These are phyloP conservation scores for Chelmon rostratus DNA, from an alignment of 2,797 vertebrate genomes.

Conservation along the genomic window DNA sequence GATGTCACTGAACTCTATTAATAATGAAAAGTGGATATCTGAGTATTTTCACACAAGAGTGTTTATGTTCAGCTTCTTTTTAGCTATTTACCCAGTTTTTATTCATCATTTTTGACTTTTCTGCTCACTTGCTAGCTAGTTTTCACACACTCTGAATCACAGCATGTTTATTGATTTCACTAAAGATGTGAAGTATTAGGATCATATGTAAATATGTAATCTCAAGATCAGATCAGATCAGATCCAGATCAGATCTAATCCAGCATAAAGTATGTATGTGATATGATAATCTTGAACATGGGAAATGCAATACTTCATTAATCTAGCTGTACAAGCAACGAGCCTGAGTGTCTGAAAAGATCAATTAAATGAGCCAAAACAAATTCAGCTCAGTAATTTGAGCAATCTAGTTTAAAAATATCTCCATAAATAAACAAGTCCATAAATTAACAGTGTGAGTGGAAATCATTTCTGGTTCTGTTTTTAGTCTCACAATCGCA, in stretches of 20 bases:
- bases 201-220: too few relatives aligned
- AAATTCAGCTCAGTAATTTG: slow-evolving; percentile 2
- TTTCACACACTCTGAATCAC: slow-evolving; percentile 5
- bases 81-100: not conserved
- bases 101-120: not conserved
- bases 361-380: slow-evolving; percentile 21
- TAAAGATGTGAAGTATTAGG: too few relatives aligned
- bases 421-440: slow-evolving; percentile 39
- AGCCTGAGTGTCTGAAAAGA: not conserved
- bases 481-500: slow-evolving; percentile 48
- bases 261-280: not conserved
- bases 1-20: not conserved
- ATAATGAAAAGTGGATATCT: not conserved
- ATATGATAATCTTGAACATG: not conserved
- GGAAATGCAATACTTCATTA: not conserved
- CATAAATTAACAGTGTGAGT: slow-evolving; percentile 28
- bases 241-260: too few relatives aligned
- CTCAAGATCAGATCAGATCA: too few relatives aligned
- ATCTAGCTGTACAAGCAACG: slow-evolving; percentile 5
- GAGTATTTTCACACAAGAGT: too few relatives aligned
- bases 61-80: not conserved
- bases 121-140: not conserved
- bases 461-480: slow-evolving; percentile 49
- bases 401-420: slow-evolving; percentile 5
- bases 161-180: too few relatives aligned